Base-by-base conservation (phyloP, 2,888 invertebrate genomes). In the Ophion costatus region DNA sequence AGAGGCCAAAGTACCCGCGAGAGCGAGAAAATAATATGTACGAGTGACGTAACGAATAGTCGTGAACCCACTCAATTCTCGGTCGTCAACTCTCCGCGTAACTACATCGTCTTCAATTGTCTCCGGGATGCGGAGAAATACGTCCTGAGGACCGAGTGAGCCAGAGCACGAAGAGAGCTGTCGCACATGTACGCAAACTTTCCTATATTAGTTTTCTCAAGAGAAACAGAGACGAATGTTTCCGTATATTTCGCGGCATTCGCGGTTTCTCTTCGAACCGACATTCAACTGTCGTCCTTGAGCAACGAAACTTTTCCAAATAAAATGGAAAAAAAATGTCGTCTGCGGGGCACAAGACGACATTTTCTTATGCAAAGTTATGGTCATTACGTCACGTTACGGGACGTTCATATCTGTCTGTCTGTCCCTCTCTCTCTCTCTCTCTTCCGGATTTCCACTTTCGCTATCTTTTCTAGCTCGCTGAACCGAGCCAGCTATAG, bases 321-420 rank as follows among this genome's bases (percentile, higher is more conserved):
- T 57, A 63, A 63, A 59, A 75, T 56, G 51, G n/a, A 71, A 29
- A 69, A n/a, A 73, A 63, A 45, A 9, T 59, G 42, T 14, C 51
- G 7, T 76, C 38, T 38, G 14, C 45, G 45, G 77, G 79, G 17
- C 51, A 57, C 22, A 51, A 71, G 51, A 80, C 74, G 82, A 73
- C 79, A 85, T 85, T 84, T 85, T 82, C 79, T 76, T 85, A 82
- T 82, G 82, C 82, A 79, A 82, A 85, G 75, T 82, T 85, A 20
- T 33, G 59, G 71, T 75, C 71, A 80, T 82, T 77, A 74, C 78
- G 74, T 81, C 71, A 80, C 64, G 70, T 80, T 74, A 66, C 59
- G 42, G 22, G 61, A 29, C 45, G n/a, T 10, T 51, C 45, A 63
- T 59, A 64, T 64, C 64, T 29, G 20, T 57, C n/a, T 59, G 17